Base-by-base conservation (phyloP, 2,797 vertebrate genomes). In the Bucorvus abyssinicus region DNA sequence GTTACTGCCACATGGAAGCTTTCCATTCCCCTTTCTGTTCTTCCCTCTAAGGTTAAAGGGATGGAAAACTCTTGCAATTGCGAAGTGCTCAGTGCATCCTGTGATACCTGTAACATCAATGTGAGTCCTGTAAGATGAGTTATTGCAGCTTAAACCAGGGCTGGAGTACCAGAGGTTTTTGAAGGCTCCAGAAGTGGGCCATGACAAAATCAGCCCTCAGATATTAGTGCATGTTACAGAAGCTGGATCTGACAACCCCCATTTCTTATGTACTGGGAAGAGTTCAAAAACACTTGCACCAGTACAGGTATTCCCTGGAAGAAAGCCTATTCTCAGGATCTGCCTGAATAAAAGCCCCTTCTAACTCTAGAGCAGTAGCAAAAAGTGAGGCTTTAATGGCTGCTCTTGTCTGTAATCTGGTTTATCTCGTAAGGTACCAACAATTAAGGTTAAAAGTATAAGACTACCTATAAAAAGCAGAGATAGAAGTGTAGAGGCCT, bases 401-500 rank as follows among this genome's bases (percentile, higher is more conserved):
- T 22, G 44, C 10, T 55, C 10, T 49, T 34, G 1, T 3, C 60
- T 59, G 44, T 22, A 20, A 44, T 4, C n/a, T 21, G 27, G 1
- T 30, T 61, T 50, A 11, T 47, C 38, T n/a, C 7, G 0, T 1
- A 20, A 67, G 8, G 5, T 10, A 49, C 32, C 1, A 2, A 16
- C 9, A 47, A 7, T 5, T 24, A 9, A 36, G 16, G 6, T 7
- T 30, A 44, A 12, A 42, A 49, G 27, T 10, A 24, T 3, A 38
- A 50, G 77, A 17, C 18, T 18, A 12, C 61, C 40, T 29, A 15
- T 24, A 75, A 30, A 8, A 0, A 63, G 14, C 30, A 22, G 18
- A 14, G n/a, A 9, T 7, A 4, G 60, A 34, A 18, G 19, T 2
- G 0, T 9, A 42, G 52, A 7, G 7, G 23, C 57, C 81, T 30